A percentile compares a stretch with the other conserved stretches of the same genome.
phyloP scores from a whole-genome alignment of 2,797 vertebrate species.

The Urosaurus nigricauda region DNA sequence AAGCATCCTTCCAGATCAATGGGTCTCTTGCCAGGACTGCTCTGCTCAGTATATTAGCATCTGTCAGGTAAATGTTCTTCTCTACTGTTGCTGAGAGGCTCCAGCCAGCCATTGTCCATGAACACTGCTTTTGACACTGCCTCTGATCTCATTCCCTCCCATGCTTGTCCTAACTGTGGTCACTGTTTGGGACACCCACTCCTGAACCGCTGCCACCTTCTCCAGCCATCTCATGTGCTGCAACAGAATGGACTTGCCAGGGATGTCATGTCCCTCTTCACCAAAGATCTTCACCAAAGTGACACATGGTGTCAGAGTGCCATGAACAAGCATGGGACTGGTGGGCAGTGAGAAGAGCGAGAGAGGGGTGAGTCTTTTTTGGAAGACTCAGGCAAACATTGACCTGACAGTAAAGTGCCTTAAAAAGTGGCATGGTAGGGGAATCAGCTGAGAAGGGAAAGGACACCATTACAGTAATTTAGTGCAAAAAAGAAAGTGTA shows the following conservation, averaged over 20 bases:
- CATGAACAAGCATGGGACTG: too few relatives aligned
- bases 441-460: too few relatives aligned
- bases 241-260: background rate
- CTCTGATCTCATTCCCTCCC: slow-evolving; percentile 28
- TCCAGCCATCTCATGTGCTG: background rate
- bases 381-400: background rate
- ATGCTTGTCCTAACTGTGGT: background rate
- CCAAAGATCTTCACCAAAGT: too few relatives aligned
- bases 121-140: background rate
- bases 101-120: background rate
- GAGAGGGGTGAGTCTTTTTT: background rate
- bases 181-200: slow-evolving; percentile 16
- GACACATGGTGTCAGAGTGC: too few relatives aligned
- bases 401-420: background rate
- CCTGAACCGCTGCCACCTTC: background rate
- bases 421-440: background rate
- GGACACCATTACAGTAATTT: background rate
- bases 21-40: background rate
- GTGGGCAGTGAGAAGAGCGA: background rate
- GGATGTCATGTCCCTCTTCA: too few relatives aligned
- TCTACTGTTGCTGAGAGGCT: background rate
- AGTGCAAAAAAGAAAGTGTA: background rate
- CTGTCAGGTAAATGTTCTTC: background rate
- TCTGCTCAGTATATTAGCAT: too few relatives aligned
- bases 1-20: background rate